Evolutionary conservation across 2,113 vertebrate genomes (phyloP), one percentile per base, ranked within the genome.

Genomic region (Gallinago paraguaiae): DNA sequence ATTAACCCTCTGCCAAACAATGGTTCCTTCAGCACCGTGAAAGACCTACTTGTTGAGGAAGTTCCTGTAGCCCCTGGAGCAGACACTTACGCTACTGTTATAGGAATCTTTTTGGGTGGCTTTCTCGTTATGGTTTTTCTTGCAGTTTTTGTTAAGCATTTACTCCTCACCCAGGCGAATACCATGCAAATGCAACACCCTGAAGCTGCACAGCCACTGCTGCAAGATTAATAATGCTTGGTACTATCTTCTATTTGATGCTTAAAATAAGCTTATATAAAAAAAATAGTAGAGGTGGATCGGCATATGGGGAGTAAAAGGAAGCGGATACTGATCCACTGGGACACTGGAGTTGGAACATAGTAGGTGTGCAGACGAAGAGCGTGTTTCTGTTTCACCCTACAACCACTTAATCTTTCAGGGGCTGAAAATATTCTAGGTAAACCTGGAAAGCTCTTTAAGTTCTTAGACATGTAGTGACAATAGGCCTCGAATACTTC

Each of bases 161-260:
- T 99, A 97, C 98, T 98, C n/a, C 94, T 90, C 11, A 97, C 96
- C 56, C 98, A 99, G 67, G 92, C 98, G 56, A 98, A 98, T 23
- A 76, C 96, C 35, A 87, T 98, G 75, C 98, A 96, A 45, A 94
- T 98, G 68, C 96, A 87, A 68, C 98, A 97, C 85, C 95, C 97
- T 88, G 99, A 99, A 97, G 99, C 98, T 97, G 97, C 98, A 24
- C 98, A 98, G 95, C 99, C 99, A 1, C 97, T 99, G 74, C 96
- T 99, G 94, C 98, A 98, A 93, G 98, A 98, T 45, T 98, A 50
- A 6, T 27, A 64, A 23, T 30, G 9, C 45, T 53, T 60, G 61
- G 60, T n/a, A 43, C 61, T 85, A 1, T 82, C 65, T 90, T 74
- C 65, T 77, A 17, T 51, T 60, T 31, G 83, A 79, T 46, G 70